Evolutionary conservation across 92 coral and sea anemone genomes (phyloP), one percentile per base, ranked within the genome.

Genomic region (Phenganax subtilis): DNA sequence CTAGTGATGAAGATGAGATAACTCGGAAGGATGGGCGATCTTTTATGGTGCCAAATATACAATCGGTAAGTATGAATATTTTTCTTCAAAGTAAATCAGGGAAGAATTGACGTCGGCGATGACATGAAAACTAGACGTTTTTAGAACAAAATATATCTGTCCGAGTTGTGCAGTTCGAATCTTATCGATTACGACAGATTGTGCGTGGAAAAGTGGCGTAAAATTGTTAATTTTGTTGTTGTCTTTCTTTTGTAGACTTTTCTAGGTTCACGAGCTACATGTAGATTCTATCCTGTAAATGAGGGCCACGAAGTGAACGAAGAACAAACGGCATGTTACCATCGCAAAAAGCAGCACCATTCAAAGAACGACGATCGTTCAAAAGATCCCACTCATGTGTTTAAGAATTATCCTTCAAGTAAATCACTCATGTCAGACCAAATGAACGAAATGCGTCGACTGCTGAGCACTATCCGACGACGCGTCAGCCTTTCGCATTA

Each of bases 361-460:
- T 15, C 73, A 51, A 68, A 79, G 69, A 31, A 68, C 47, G 65
- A 47, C 61, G 20, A 62, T 29, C 62, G 28, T 7, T 57, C 53
- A 59, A 79, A 27, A 17, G 65, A 79, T 52, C 73, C 65, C 51
- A 30, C 83, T 37, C 47, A 37, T 17, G 69, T 79, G 2, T 59
- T 64, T 79, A 79, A 79, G 65, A 63, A 54, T 17, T 79, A 79
- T 54, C 83, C 83, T 15, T 51, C 53, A 6, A 62, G 65, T 51
- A 51, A 54, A 12, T 28, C 83, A 63, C 31, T 73, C 73, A 79
- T 79, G 83, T n/a, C 55, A 54, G 83, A 79, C 63, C 63, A 79
- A 28, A 59, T 79, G 6, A 73, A 79, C 12, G 83, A 79, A 7
- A 79, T 79, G 83, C 83, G 62, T 51, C 64, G 83, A 54, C 73